Base-by-base conservation (phyloP, 2,797 vertebrate species). In the Phoebastria nigripes region DNA sequence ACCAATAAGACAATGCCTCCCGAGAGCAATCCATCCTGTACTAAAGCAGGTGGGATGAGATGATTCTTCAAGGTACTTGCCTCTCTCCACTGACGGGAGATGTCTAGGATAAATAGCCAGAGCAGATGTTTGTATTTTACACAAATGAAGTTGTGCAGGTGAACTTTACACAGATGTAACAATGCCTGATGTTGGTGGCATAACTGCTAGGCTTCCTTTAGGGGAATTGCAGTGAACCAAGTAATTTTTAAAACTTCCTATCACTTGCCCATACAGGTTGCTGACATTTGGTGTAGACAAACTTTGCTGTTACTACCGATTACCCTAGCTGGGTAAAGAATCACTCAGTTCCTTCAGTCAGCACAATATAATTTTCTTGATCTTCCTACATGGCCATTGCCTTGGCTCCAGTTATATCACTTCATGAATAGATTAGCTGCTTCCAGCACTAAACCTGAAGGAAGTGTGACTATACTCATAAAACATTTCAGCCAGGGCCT, bases 1-100 rank as follows among this genome's bases (percentile, higher is more conserved):
- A 82, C 37, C 29, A 71, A 26, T 1, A 52, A 22, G 22, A 70
- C 29, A 47, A 56, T 24, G 25, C 5, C 19, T 82, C 8, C 61
- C 0, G 0, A 70, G 52, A 19, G 20, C 35, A 73, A 63, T 65
- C 46, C 41, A n/a, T 37, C 37, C 46, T 26, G 11, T 42, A n/a
- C 47, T 54, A 73, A 74, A 81, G 61, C 47, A 72, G 31, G 14
- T 61, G 81, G 41, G 9, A 72, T 49, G 9, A 44, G 47, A 24
- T 49, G 16, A 41, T 55, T 74, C 33, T 85, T 65, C 61, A 55
- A 42, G 37, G 13, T 66, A 52, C 26, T 76, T n/a, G 14, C 15
- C 6, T 71, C 51, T 73, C 35, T 58, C 31, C 55, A n/a, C 22
- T 63, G 46, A 29, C 33, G 69, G 55, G 51, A 63, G 33, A 58